A percentile compares a stretch with the other conserved stretches of the same genome.
phyloP scores from a whole-genome alignment of 2,888 invertebrate species.

The Busseola fusca region DNA sequence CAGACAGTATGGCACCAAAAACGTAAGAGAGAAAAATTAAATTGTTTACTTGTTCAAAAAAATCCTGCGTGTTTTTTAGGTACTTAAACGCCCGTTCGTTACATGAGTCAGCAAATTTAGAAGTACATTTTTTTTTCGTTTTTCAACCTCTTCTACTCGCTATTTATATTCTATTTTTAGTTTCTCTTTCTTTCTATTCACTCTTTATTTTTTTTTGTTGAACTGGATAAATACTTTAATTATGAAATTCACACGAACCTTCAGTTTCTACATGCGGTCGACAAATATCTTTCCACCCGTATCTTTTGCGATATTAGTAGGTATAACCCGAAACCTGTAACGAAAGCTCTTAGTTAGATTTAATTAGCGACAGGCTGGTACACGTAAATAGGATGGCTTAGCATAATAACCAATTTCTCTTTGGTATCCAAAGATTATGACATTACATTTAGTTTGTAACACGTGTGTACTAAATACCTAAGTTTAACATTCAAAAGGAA shows the following conservation, averaged over 20 bases:
- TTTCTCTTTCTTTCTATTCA: too few species aligned
- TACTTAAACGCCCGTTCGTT: too few species aligned
- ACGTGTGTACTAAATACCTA: neutral
- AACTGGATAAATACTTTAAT: slow-evolving; percentile 8
- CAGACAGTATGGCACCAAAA: slow-evolving; percentile 4
- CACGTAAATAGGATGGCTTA: slow-evolving; percentile 37
- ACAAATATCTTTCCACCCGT: slow-evolving; percentile 5
- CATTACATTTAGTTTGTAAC: slow-evolving; percentile 18
- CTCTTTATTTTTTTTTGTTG: neutral
- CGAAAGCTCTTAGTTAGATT: slow-evolving; percentile 29
- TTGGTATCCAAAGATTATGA: slow-evolving; percentile 25
- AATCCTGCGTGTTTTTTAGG: neutral
- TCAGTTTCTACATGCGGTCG: slow-evolving; percentile 19
- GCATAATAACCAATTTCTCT: slow-evolving; percentile 42
- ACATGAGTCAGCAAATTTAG: neutral
- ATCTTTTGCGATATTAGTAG: slow-evolving; percentile 26
- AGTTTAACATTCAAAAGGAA: neutral
- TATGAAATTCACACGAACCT: slow-evolving; percentile 6
- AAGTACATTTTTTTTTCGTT: neutral
- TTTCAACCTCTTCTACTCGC: neutral
- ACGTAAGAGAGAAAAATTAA: neutral
- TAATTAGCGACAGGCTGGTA: slow-evolving; percentile 36
- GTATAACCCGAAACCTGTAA: slow-evolving; percentile 29
- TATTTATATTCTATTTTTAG: too few species aligned
- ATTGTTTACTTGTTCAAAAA: too few species aligned